phyloP scores from a whole-genome alignment of 2,797 vertebrate genomes.

The Pangasius macronema region DNA sequence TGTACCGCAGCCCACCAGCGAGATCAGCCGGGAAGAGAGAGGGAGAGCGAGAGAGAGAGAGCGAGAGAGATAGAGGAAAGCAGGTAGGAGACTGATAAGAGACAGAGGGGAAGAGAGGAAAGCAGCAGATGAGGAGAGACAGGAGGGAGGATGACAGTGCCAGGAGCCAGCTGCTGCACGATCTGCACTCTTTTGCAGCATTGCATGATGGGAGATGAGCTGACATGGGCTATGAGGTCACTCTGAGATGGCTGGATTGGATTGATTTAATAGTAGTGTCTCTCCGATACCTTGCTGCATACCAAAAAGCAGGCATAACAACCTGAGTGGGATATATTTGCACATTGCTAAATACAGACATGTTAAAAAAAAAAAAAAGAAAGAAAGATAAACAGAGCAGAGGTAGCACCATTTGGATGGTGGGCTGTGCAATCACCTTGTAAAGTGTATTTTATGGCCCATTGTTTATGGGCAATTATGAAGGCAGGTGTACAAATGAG shows the following conservation, averaged over 20 bases:
- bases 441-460: slow-evolving; percentile 40
- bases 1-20: slow-evolving; percentile 45
- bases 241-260: slow-evolving; percentile 39
- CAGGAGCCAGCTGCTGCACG: slow-evolving; percentile 45
- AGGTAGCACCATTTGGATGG: slow-evolving; percentile 17
- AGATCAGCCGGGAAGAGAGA: slow-evolving; percentile 31
- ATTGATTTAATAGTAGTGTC: slow-evolving; percentile 41
- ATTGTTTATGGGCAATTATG: slow-evolving; percentile 47
- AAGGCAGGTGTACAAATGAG: slow-evolving; percentile 32
- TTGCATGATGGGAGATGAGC: slow-evolving; percentile 56
- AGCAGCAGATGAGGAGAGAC: slow-evolving; percentile 45
- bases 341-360: slow-evolving; percentile 28
- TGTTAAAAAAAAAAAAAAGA: not conserved
- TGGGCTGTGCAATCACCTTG: slow-evolving; percentile 18
- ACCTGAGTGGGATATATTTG: slow-evolving; percentile 10
- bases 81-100: slow-evolving; percentile 42
- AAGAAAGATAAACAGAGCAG: slow-evolving; percentile 22
- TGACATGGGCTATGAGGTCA: slow-evolving; percentile 54
- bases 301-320: slow-evolving; percentile 19
- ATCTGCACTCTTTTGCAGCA: slow-evolving; percentile 26
- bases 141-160: slow-evolving; percentile 56
- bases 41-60: slow-evolving; percentile 25
- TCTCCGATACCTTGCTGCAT: slow-evolving; percentile 2
- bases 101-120: slow-evolving; percentile 41
- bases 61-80: slow-evolving; percentile 35